Percentiles rank a stretch among this genome's conserved stretches.
These are phyloP conservation scores for Odocoileus virginianus DNA, from an alignment of 2,113 vertebrate genomes.

Conservation along the genomic window DNA sequence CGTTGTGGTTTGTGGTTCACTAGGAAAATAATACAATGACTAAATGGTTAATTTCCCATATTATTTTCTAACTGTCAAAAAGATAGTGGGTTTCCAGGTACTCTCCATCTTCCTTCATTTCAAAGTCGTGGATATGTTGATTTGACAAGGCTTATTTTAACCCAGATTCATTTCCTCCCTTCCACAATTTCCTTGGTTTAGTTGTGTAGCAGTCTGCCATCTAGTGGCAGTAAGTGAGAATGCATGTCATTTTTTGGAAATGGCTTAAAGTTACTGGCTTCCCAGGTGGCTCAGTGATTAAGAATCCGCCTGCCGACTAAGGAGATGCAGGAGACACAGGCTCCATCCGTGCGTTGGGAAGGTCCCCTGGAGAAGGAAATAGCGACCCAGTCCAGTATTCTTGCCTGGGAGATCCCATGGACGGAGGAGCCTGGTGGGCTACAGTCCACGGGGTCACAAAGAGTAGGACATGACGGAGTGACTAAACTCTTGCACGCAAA, in stretches of 20 bases:
- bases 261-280: not conserved
- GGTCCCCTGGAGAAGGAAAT: not conserved
- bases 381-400: not conserved
- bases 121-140: not conserved
- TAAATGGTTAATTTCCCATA: not conserved
- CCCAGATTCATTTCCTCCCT: not conserved
- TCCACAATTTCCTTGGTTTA: not conserved
- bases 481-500: not conserved
- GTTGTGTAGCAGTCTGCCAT: not conserved
- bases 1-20: not conserved
- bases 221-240: slow-evolving; percentile 26
- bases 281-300: not conserved
- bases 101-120: not conserved
- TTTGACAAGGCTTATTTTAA: not conserved
- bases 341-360: not conserved
- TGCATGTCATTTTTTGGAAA: not conserved
- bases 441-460: not conserved
- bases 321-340: not conserved
- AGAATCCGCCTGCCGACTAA: not conserved
- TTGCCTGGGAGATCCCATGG: not conserved
- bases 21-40: not conserved
- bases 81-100: not conserved
- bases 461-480: not conserved
- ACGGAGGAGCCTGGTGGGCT: not conserved
- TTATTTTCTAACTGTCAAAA: not conserved